Conservation (phyloP, 2,888 invertebrate genomes). For the Hydropsyche betteni region DNA sequence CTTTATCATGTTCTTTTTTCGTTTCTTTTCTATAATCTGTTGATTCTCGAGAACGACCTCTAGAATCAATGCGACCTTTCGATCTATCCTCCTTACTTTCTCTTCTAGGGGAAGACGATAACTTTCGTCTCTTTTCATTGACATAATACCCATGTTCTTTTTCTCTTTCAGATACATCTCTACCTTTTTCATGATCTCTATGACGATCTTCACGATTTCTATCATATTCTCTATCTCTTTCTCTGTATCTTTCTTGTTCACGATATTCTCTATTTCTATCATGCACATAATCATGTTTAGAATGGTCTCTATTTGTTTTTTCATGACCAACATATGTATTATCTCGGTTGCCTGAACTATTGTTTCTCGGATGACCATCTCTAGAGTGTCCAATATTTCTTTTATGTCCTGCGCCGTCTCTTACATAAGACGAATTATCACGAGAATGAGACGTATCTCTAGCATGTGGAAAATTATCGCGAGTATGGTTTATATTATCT, state of each 20-base stretch:
- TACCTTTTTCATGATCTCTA: slow-evolving; percentile 60
- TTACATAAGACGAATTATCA: slow-evolving; percentile 29
- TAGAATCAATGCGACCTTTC: slow-evolving; percentile 54
- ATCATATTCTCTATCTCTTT: slow-evolving; percentile 59
- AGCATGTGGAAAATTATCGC: slow-evolving; percentile 25
- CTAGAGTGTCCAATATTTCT: slow-evolving; percentile 39
- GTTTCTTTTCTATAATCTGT: slow-evolving; percentile 55
- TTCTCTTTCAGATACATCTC: slow-evolving; percentile 47
- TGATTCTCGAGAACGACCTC: slow-evolving; percentile 60
- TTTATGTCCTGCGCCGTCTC: slow-evolving; percentile 37
- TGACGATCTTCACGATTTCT: slow-evolving; percentile 56
- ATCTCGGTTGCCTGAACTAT: slow-evolving; percentile 4
- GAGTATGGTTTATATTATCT: slow-evolving; percentile 30
- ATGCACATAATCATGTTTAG: slow-evolving; percentile 56
- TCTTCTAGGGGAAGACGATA: slow-evolving; percentile 56
- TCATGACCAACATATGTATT: slow-evolving; percentile 52
- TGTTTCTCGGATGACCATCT: slow-evolving; percentile 37
- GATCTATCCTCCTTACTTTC: slow-evolving; percentile 60
- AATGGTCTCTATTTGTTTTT: slow-evolving; percentile 55
- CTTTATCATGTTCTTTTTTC: slow-evolving; percentile 56
- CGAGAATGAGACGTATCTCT: slow-evolving; percentile 30
- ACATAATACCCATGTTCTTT: slow-evolving; percentile 45
- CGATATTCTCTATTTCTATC: slow-evolving; percentile 34
- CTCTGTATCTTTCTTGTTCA: slow-evolving; percentile 54
- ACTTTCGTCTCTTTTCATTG: slow-evolving; percentile 44